Conservation (phyloP, 2,888 invertebrate genomes). For the Arctia plantaginis region DNA sequence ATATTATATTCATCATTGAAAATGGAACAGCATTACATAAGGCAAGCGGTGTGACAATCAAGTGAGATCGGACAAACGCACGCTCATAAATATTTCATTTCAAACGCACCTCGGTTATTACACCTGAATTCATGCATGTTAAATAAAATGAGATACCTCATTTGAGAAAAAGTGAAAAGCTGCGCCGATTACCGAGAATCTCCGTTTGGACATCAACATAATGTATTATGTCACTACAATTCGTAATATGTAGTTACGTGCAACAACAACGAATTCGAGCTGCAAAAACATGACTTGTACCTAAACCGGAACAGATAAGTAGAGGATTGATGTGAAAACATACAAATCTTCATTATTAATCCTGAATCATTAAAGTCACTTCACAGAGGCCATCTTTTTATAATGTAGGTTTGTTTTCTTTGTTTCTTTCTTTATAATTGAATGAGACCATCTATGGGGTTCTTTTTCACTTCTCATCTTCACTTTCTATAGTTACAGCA, state of each 20-base stretch:
- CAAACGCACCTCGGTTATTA: constrained; percentile 73
- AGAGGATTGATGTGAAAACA: neutral
- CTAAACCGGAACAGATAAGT: neutral
- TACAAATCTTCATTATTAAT: no score
- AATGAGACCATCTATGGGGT: neutral
- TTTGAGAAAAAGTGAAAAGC: constrained; percentile 66
- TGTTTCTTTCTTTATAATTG: neutral
- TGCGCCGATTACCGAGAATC: constrained; percentile 31
- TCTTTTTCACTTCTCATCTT: no score
- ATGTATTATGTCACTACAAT: constrained; percentile 16
- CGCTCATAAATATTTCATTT: constrained; percentile 73
- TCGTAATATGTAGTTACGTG: constrained; percentile 8
- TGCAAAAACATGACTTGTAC: neutral
- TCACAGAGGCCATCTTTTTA: neutral
- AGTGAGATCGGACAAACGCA: constrained; percentile 65
- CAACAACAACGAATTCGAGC: neutral
- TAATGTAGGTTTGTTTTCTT: neutral
- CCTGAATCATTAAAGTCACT: no score
- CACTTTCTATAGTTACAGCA: no score
- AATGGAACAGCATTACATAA: constrained; percentile 48
- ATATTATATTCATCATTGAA: constrained; percentile 22
- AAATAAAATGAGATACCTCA: constrained; percentile 56
- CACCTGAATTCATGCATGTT: constrained; percentile 77
- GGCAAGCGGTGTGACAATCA: constrained; percentile 54
- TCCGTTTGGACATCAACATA: constrained; percentile 12